Evolutionary conservation across 2,888 invertebrate genomes (phyloP).

Genomic region (Lithophane ornitopus): DNA sequence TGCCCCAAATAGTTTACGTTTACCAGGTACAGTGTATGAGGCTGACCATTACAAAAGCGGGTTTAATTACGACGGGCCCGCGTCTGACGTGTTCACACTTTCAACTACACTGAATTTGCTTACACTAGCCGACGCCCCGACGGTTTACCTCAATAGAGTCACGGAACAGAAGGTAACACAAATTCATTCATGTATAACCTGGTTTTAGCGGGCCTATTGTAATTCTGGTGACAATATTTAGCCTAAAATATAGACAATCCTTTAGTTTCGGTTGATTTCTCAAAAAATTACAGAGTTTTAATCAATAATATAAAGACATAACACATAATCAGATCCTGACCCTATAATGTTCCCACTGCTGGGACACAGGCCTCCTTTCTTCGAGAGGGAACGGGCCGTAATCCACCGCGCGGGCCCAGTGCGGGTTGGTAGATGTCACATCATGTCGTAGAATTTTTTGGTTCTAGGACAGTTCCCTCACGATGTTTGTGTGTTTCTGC

Average conservation of each 20-base stretch:
- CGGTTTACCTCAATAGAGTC: conserved; percentile 10
- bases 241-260: neutral
- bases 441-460: too few relatives aligned
- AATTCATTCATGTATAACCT: neutral
- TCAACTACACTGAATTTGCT: conserved; percentile 32
- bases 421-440: too few relatives aligned
- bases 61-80: conserved; percentile 22
- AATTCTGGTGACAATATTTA: neutral
- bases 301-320: too few relatives aligned
- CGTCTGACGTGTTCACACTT: conserved; percentile 40
- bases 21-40: neutral
- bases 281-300: neutral
- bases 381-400: too few relatives aligned
- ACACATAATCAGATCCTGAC: too few relatives aligned
- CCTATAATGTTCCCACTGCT: too few relatives aligned
- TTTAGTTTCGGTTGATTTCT: neutral
- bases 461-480: too few relatives aligned
- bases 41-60: conserved; percentile 19
- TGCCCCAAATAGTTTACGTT: conserved; percentile 13
- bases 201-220: neutral
- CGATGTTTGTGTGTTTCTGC: too few relatives aligned
- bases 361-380: too few relatives aligned
- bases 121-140: neutral
- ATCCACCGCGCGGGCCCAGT: too few relatives aligned
- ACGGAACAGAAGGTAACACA: neutral